phyloP scores from a whole-genome alignment of 2,797 vertebrate species.

The Peromyscus eremicus region DNA sequence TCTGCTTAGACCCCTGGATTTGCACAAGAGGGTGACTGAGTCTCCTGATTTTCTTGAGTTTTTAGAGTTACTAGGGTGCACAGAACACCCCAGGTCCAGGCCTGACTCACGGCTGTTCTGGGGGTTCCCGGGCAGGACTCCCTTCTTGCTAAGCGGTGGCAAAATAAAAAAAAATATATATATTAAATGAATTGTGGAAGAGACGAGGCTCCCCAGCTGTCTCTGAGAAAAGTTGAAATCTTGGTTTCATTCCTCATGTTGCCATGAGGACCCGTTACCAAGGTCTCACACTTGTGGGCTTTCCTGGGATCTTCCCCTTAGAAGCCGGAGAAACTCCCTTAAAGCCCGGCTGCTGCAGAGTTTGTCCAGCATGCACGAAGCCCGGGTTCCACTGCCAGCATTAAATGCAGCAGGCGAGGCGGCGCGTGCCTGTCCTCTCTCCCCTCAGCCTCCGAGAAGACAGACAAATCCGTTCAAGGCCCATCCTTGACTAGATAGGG shows the following conservation, averaged over 20 bases:
- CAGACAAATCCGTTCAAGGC: not conserved
- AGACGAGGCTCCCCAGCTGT: no score
- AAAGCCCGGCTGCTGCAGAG: not conserved
- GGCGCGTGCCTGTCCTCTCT: no score
- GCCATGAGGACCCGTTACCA: fast-evolving
- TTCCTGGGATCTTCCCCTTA: not conserved
- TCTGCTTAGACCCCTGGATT: not conserved
- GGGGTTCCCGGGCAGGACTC: fast-evolving
- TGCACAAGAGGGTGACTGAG: no score
- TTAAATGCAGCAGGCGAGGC: not conserved
- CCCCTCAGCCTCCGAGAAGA: not conserved
- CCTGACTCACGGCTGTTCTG: fast-evolving
- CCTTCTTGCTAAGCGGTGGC: not conserved
- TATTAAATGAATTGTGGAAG: not conserved
- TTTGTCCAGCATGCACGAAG: not conserved
- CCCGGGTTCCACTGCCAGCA: not conserved
- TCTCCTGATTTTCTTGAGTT: not conserved
- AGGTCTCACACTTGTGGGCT: not conserved
- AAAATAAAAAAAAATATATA: not conserved
- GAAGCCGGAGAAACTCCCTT: not conserved
- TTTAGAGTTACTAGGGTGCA: not conserved
- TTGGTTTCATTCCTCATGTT: not conserved
- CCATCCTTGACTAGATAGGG: not conserved
- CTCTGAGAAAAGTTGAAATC: no score
- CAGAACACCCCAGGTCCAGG: not conserved